Evolutionary conservation across 2,797 vertebrate genomes (phyloP), one percentile per base, ranked within the genome.

Genomic region (Salarias fasciatus): DNA sequence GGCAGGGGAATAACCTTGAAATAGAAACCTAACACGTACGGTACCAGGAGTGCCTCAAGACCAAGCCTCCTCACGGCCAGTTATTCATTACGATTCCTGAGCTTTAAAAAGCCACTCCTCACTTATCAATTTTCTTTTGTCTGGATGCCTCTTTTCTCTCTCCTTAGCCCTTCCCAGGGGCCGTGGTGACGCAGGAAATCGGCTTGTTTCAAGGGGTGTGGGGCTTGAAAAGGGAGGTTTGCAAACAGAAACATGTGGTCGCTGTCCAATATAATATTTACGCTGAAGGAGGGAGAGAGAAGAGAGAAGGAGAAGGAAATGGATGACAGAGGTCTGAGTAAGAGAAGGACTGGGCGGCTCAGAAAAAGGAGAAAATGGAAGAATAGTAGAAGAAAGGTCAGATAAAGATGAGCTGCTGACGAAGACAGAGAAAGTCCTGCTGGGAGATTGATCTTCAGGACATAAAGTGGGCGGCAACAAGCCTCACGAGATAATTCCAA

Each of bases 201-300:
- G 45, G 53, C 70, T 84, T 88, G 71, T 77, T 86, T 75, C 77
- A 83, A 82, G 42, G 83, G 86, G 84, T 57, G 84, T 89, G 85
- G 75, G 63, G 46, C 80, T 77, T 67, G 66, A 42, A 41, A 45
- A 83, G 63, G 30, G 64, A 86, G 53, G 54, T 63, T 80, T 18
- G 63, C 80, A 89, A 84, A 87, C 61, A 82, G 76, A 85, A 80
- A 86, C 86, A 81, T 82, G 79, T 75, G 80, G 78, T 78, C 40
- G 12, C 60, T 59, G 67, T 76, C 78, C 81, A 76, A 46, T 52
- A 54, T 72, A 75, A 69, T 74, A 75, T 85, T 80, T 84, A 75
- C 31, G 49, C 71, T 42, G n/a, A 75, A 63, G 53, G 53, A 72
- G 41, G 50, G 67, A 69, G 44, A 59, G 45, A 55, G 1, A n/a